phyloP scores from a whole-genome alignment of 2,888 invertebrate species.

The Lasioglossum leucozonium region DNA sequence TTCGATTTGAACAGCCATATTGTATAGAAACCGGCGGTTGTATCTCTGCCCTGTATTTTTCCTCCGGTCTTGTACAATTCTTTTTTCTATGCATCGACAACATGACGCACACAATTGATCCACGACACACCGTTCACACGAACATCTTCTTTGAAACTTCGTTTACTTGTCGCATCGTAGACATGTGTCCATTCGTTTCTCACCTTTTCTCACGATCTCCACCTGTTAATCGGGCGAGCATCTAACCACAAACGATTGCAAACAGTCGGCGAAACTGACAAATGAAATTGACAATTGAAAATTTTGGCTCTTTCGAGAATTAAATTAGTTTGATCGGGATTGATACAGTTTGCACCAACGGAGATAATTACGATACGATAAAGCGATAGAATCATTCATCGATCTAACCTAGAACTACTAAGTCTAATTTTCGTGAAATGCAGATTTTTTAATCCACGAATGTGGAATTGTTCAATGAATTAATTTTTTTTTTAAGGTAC shows the following conservation, averaged over 20 bases:
- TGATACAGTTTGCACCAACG: too few species aligned
- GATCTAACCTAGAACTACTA: too few species aligned
- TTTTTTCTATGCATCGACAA: conserved; percentile 45
- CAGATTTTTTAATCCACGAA: too few species aligned
- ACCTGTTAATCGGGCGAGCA: background rate
- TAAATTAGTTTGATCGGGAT: background rate
- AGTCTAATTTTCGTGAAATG: too few species aligned
- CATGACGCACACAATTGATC: conserved; percentile 34
- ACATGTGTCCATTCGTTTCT: conserved; percentile 37
- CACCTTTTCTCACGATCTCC: background rate
- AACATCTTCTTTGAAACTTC: conserved; percentile 44
- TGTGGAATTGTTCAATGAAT: too few species aligned
- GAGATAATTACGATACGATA: too few species aligned
- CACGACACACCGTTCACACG: conserved; percentile 29
- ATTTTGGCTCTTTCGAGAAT: background rate
- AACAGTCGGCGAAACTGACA: too few species aligned
- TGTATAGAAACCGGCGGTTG: conserved; percentile 41
- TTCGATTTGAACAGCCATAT: background rate
- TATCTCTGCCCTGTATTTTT: conserved; percentile 51
- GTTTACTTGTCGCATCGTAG: conserved; percentile 50
- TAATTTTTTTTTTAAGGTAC: too few species aligned
- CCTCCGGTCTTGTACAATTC: conserved; percentile 47
- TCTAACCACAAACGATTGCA: background rate
- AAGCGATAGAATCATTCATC: too few species aligned
- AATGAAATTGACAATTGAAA: background rate